Conservation (phyloP, 2,113 vertebrate species). For the Rutilus rutilus region DNA sequence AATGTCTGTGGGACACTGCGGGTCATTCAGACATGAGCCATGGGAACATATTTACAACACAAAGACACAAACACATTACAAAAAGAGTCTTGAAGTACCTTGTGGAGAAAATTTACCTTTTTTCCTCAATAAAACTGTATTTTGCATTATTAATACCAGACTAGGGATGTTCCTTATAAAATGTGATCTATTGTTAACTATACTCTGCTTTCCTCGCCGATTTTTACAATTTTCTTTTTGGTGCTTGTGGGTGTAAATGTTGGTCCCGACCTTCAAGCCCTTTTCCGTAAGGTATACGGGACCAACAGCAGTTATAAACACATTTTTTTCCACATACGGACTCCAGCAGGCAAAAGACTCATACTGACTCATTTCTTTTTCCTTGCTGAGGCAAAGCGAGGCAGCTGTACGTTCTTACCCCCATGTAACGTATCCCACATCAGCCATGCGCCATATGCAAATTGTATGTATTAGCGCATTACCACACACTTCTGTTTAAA, state of each 20-base stretch:
- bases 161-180: no score
- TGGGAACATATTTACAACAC: neutral
- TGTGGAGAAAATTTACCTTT: neutral
- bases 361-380: slow-evolving; percentile 48
- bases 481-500: neutral
- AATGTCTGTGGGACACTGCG: neutral
- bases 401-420: slow-evolving; percentile 7
- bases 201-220: no score
- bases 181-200: no score
- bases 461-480: neutral
- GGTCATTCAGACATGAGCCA: neutral
- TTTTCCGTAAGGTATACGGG: slow-evolving; percentile 17
- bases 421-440: neutral
- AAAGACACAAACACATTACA: neutral
- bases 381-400: slow-evolving; percentile 28
- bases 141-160: no score
- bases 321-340: slow-evolving; percentile 42
- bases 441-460: neutral
- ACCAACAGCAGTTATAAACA: slow-evolving; percentile 21
- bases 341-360: slow-evolving; percentile 32
- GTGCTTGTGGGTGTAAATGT: neutral
- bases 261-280: neutral
- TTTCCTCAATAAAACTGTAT: neutral
- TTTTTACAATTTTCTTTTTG: no score
- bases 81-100: neutral